These are phyloP conservation scores for Drymonia ruficornis DNA, from an alignment of 2,888 invertebrate species.

Conservation along the genomic window DNA sequence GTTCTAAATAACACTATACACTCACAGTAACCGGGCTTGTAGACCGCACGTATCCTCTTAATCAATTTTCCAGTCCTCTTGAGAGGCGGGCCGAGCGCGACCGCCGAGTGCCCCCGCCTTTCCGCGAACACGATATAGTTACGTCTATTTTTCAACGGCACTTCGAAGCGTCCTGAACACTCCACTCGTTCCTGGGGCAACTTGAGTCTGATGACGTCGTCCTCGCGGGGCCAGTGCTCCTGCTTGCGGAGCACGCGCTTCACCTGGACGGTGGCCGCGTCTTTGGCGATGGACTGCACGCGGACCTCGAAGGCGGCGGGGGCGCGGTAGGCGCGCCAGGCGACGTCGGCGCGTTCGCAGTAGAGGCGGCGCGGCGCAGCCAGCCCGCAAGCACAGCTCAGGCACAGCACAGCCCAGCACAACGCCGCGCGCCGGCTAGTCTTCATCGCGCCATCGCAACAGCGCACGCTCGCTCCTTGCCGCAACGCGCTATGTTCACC, in stretches of 20 bases:
- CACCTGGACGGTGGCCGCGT: conserved; percentile 77
- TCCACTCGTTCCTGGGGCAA: conserved; percentile 62
- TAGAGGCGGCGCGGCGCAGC: conserved; percentile 73
- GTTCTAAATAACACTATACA: conserved; percentile 47
- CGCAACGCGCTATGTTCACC: conserved; percentile 54
- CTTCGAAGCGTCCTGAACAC: conserved; percentile 78
- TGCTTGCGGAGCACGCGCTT: conserved; percentile 70
- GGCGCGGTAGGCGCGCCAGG: conserved; percentile 81
- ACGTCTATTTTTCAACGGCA: conserved; percentile 72
- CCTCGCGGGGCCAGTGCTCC: conserved; percentile 75
- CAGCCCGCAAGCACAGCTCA: conserved; percentile 58
- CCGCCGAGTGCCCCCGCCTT: conserved; percentile 72
- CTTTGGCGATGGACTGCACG: conserved; percentile 71
- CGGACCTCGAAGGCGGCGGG: conserved; percentile 81
- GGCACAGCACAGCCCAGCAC: conserved; percentile 76
- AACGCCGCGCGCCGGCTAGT: conserved; percentile 78
- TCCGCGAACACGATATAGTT: conserved; percentile 82
- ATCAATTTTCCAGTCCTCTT: conserved; percentile 72
- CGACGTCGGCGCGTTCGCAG: conserved; percentile 83
- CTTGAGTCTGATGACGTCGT: conserved; percentile 67
- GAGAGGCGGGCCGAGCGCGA: conserved; percentile 78
- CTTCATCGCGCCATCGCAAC: conserved; percentile 81
- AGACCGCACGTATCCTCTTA: conserved; percentile 77
- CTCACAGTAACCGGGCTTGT: conserved; percentile 81
- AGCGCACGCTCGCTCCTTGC: conserved; percentile 54